phyloP scores from a whole-genome alignment of 2,797 vertebrate species.

The Iguana delicatissima region DNA sequence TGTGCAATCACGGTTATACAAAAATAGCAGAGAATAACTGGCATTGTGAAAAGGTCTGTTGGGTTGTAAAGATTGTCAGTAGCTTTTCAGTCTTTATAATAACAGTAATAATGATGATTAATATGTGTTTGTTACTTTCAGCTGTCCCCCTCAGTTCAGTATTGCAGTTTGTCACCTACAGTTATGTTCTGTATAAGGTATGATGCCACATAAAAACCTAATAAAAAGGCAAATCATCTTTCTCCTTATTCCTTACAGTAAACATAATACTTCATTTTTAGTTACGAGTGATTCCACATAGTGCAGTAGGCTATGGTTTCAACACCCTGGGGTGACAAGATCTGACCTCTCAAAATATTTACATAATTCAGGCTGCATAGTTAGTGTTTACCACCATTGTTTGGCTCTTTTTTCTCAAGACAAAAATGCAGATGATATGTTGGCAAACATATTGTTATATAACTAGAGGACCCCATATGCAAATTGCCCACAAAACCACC shows the following conservation, averaged over 20 bases:
- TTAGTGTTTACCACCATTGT: background rate
- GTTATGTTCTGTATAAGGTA: background rate
- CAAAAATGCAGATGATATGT: background rate
- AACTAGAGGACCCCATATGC: background rate
- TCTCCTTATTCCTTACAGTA: background rate
- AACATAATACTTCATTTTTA: background rate
- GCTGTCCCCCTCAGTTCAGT: constrained; percentile 34
- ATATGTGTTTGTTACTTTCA: background rate
- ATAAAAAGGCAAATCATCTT: constrained; percentile 7
- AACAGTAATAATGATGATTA: constrained; percentile 18
- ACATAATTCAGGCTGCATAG: background rate
- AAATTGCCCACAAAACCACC: background rate
- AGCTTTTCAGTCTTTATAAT: constrained; percentile 9
- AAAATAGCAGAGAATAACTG: constrained; percentile 37
- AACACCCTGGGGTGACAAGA: no score
- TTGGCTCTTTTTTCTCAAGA: background rate
- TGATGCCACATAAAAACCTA: background rate
- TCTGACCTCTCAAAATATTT: background rate
- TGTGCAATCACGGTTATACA: background rate
- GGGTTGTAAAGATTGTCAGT: constrained; percentile 27
- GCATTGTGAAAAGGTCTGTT: constrained; percentile 16
- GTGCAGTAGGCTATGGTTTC: background rate
- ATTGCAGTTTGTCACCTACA: background rate
- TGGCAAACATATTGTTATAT: background rate
- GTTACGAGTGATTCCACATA: background rate